Conservation (phyloP, 2,888 invertebrate genomes). For the Ypsolopha scabrella region DNA sequence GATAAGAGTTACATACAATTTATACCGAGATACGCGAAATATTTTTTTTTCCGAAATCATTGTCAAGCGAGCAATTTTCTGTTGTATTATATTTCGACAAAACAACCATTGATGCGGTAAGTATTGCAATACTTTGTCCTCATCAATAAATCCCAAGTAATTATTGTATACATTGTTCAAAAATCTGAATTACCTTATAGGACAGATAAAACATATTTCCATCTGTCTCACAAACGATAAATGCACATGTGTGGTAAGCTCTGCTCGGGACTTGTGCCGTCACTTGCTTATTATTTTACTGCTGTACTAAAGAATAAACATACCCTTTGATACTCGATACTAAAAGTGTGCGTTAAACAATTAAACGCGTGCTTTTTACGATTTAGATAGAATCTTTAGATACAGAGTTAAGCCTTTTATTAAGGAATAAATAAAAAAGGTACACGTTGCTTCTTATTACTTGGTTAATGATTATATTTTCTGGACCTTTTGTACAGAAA, state of each 20-base stretch:
- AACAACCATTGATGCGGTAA: no score
- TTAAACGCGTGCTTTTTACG: background rate
- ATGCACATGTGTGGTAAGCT: background rate
- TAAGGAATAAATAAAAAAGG: background rate
- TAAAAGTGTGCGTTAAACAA: background rate
- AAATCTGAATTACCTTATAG: no score
- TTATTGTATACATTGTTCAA: no score
- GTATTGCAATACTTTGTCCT: no score
- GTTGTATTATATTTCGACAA: no score
- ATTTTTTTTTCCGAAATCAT: no score
- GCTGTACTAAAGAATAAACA: conserved; percentile 32
- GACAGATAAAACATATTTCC: background rate
- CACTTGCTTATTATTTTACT: conserved; percentile 24
- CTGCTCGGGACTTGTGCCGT: background rate
- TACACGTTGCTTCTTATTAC: background rate
- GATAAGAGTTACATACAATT: no score
- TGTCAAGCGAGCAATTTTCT: no score
- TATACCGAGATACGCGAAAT: no score
- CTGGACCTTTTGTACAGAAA: background rate
- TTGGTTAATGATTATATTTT: background rate
- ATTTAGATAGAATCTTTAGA: background rate
- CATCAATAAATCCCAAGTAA: no score
- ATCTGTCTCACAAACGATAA: background rate
- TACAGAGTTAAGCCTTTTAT: background rate
- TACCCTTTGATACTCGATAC: conserved; percentile 28